Evolutionary conservation across 2,888 invertebrate genomes (phyloP), one percentile per base, ranked within the genome.

Genomic region (Mimachlamys varia): DNA sequence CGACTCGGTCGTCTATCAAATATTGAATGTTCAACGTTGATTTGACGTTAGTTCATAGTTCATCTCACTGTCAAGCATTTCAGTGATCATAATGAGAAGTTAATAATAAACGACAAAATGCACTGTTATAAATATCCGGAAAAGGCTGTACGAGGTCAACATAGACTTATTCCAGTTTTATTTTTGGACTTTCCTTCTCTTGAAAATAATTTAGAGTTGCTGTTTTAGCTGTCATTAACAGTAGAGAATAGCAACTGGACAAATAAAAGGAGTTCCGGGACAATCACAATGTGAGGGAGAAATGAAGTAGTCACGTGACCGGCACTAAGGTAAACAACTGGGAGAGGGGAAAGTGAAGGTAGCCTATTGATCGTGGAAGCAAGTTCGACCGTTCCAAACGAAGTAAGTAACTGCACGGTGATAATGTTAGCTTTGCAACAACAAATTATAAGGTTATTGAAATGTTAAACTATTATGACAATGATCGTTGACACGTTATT

Each of bases 261-360:
- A 62, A 62, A 62, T 62, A 22, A 22, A 44, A 44, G 44, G 62
- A 62, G n/a, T 62, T n/a, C n/a, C 62, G 7, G 13, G 53, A 13
- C 7, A 22, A 62, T 10, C 22, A 27, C n/a, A 62, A 62, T n/a
- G 22, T 10, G 76, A 33, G 76, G 7, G 33, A 33, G 33, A 33
- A 76, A 76, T 62, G 33, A 33, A 76, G 76, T 76, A 33, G 76
- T 76, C 76, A 76, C 76, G 76, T 76, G 76, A 76, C 76, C 76
- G 76, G 76, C 76, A 76, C 76, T 76, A 76, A 76, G 76, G 76
- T 76, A 76, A 76, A 76, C 76, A 76, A 76, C 76, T 27, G 33
- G 33, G 22, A 76, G 22, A 12, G 76, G 76, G 13, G 76, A 76
- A 76, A 76, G 76, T 76, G 33, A 33, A 33, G 27, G 27, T 33